These are phyloP conservation scores for Alloscopus bannaensis DNA, from an alignment of 2,888 invertebrate genomes.

Conservation along the genomic window DNA sequence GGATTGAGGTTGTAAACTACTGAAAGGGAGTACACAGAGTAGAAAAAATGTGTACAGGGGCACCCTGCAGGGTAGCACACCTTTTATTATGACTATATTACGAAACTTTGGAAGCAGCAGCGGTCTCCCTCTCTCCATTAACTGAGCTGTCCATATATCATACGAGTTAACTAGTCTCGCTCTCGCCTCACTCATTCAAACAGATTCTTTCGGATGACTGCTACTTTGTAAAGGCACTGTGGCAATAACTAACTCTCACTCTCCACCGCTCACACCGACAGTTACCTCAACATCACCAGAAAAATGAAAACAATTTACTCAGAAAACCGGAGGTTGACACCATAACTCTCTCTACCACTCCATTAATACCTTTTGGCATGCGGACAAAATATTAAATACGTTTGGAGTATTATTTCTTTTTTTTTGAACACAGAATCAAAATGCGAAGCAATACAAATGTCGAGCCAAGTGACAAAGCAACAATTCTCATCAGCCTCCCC, in stretches of 20 bases:
- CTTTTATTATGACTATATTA: slow-evolving; percentile 61
- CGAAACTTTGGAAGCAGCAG: background rate
- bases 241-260: no score
- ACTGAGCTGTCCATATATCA: slow-evolving; percentile 2
- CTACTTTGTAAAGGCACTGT: no score
- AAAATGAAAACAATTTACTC: no score
- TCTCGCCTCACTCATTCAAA: no score
- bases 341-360: no score
- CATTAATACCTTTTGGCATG: no score
- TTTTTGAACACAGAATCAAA: no score
- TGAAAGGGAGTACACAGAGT: slow-evolving; percentile 12
- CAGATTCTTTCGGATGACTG: no score
- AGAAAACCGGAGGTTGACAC: no score
- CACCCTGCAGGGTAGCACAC: slow-evolving; percentile 60
- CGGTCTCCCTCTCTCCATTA: slow-evolving; percentile 3
- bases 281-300: background rate
- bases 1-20: slow-evolving; percentile 30
- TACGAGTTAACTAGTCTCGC: slow-evolving; percentile 10
- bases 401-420: no score
- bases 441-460: background rate
- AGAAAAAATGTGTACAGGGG: slow-evolving; percentile 38
- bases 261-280: no score
- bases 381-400: no score
- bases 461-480: slow-evolving; percentile 21
- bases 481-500: slow-evolving; percentile 13